Percentiles rank a stretch among this genome's conserved stretches.
Evolutionary conservation across 2,797 vertebrate species (phyloP).

Genomic region (Malacoctenus gilli): DNA sequence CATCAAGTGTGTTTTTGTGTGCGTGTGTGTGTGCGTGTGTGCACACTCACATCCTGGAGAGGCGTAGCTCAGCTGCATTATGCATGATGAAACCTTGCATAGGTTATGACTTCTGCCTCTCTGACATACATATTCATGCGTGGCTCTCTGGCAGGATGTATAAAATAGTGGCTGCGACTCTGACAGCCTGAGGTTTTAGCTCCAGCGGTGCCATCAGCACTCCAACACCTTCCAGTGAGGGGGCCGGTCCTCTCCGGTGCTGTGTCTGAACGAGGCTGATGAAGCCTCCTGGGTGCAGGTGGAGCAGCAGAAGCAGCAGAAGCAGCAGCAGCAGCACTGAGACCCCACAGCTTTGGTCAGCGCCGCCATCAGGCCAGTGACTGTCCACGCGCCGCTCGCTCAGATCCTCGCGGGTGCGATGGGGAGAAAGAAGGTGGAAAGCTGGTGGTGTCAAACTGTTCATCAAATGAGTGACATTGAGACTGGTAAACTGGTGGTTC

Average conservation of each 20-base stretch:
- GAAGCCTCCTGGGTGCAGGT: constrained; percentile 67
- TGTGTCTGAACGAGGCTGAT: constrained; percentile 60
- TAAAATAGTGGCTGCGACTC: constrained; percentile 75
- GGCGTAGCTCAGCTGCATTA: constrained; percentile 84
- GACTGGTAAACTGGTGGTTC: too few species aligned
- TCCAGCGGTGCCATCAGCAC: constrained; percentile 52
- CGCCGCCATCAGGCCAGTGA: too few species aligned
- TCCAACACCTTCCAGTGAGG: constrained; percentile 52
- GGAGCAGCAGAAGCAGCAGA: too few species aligned
- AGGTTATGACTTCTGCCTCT: constrained; percentile 81
- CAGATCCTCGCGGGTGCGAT: too few species aligned
- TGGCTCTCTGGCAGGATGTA: constrained; percentile 76
- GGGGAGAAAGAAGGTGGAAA: too few species aligned
- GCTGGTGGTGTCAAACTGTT: too few species aligned
- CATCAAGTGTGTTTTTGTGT: constrained; percentile 43
- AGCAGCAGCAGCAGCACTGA: constrained; percentile 37
- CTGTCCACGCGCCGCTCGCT: too few species aligned
- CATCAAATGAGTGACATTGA: too few species aligned
- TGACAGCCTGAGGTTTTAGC: constrained; percentile 67
- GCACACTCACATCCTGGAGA: constrained; percentile 73
- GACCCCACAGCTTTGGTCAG: constrained; percentile 43
- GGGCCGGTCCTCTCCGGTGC: constrained; percentile 41
- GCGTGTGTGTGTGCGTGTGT: constrained; percentile 28
- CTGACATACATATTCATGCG: constrained; percentile 83
- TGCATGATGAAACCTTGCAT: constrained; percentile 84